Evolutionary conservation across 2,113 vertebrate genomes (phyloP).

Genomic region (Dasypus novemcinctus): DNA sequence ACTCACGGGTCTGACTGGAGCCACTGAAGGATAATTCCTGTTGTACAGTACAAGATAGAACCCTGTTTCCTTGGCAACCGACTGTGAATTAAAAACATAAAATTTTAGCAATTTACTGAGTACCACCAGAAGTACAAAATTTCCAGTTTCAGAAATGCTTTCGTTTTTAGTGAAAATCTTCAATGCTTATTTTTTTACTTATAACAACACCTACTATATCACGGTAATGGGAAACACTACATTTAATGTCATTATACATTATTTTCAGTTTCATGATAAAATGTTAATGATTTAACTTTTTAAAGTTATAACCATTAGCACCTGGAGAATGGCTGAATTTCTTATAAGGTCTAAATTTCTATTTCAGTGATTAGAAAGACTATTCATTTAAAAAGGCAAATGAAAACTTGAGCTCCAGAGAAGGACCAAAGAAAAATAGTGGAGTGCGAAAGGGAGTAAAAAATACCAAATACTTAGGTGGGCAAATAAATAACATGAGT

Average conservation of each 20-base stretch:
- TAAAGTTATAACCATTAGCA: not conserved
- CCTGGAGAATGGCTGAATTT: not conserved
- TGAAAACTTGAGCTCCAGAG: not conserved
- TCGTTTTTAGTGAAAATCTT: not conserved
- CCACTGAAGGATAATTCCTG: constrained; percentile 98
- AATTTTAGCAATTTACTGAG: constrained; percentile 35
- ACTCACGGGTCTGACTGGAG: constrained; percentile 98
- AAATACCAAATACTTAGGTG: not conserved
- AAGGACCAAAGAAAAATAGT: not conserved
- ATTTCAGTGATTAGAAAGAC: not conserved
- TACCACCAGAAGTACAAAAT: not conserved
- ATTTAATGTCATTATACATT: not conserved
- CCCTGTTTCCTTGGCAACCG: constrained; percentile 97
- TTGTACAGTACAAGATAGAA: constrained; percentile 97
- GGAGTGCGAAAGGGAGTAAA: not conserved
- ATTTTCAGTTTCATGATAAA: not conserved
- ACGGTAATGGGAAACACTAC: not conserved
- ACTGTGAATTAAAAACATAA: constrained; percentile 82
- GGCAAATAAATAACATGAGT: not conserved
- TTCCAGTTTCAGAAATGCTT: not conserved
- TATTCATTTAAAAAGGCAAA: not conserved
- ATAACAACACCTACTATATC: not conserved
- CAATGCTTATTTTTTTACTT: not conserved
- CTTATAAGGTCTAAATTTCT: not conserved
- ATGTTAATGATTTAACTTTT: not conserved